Evolutionary conservation across 2,888 invertebrate species (phyloP).

Genomic region (Drosophila nr. fundita): DNA sequence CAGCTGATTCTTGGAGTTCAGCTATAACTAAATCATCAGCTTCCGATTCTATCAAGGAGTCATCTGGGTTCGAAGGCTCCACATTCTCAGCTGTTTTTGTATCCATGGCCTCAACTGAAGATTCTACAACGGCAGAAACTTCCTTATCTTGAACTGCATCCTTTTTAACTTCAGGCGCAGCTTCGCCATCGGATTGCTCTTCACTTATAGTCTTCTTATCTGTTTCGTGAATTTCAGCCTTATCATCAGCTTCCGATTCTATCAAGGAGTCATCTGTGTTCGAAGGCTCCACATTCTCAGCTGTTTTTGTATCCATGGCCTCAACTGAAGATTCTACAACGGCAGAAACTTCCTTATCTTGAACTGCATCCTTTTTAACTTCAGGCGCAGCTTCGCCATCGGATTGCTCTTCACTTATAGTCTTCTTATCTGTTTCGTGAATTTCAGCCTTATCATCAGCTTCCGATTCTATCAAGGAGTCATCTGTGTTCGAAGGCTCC

Average conservation of each 20-base stretch:
- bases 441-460: background rate
- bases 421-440: no score
- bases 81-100: background rate
- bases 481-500: background rate
- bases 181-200: no score
- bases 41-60: background rate
- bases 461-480: background rate
- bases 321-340: background rate
- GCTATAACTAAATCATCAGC: background rate
- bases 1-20: background rate
- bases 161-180: no score
- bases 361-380: background rate
- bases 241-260: background rate
- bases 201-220: no score
- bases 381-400: no score
- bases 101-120: background rate
- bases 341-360: background rate
- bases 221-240: no score
- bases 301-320: background rate
- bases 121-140: background rate
- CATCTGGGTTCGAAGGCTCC: background rate
- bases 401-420: no score
- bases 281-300: background rate
- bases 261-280: background rate
- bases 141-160: background rate